Evolutionary conservation across 2,113 vertebrate species (phyloP).

Genomic region (Caracal caracal): DNA sequence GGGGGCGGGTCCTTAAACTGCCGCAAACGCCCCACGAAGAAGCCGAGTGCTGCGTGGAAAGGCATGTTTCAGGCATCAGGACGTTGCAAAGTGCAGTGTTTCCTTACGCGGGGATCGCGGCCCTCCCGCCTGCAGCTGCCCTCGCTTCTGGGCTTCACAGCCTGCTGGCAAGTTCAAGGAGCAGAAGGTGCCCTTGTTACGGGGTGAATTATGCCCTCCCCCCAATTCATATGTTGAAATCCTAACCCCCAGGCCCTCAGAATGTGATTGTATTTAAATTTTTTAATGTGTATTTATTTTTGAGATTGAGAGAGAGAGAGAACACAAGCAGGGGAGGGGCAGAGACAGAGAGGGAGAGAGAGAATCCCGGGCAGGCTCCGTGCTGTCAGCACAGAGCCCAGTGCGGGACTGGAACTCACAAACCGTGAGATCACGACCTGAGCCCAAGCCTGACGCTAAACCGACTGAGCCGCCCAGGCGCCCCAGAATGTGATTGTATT

Average conservation of each 20-base stretch:
- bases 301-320: too few relatives aligned
- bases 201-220: neutral
- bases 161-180: neutral
- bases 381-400: too few relatives aligned
- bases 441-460: too few relatives aligned
- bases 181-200: neutral
- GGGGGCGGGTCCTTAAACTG: neutral
- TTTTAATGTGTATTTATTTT: too few relatives aligned
- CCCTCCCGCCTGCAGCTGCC: neutral
- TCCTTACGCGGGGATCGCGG: fast-evolving
- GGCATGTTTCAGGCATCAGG: fast-evolving
- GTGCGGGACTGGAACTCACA: too few relatives aligned
- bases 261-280: neutral
- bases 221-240: neutral
- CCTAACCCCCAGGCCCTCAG: neutral
- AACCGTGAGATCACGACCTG: too few relatives aligned
- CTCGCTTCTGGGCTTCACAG: neutral
- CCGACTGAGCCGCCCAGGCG: too few relatives aligned
- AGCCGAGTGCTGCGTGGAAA: neutral
- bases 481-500: neutral
- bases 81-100: fast-evolving
- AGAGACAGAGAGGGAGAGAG: too few relatives aligned
- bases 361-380: too few relatives aligned
- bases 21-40: neutral
- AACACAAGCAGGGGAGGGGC: too few relatives aligned